Conservation (phyloP, 2,113 vertebrate species). For the Alligator sinensis region DNA sequence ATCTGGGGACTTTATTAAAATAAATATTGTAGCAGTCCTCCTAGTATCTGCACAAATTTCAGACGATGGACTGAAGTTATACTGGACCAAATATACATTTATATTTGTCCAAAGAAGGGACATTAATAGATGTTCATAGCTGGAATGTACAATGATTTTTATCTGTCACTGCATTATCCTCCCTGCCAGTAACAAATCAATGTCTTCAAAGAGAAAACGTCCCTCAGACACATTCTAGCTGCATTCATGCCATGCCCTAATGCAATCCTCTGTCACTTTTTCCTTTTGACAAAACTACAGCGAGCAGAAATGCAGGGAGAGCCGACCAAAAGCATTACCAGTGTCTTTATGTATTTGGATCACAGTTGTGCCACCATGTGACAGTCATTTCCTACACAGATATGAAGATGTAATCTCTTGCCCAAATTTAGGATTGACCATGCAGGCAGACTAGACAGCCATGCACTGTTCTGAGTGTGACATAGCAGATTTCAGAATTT, state of each 20-base stretch:
- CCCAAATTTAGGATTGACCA: neutral
- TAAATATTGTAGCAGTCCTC: slow-evolving; percentile 41
- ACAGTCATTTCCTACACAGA: rapidly evolving
- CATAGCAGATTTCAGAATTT: neutral
- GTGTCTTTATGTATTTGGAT: neutral
- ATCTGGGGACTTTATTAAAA: slow-evolving; percentile 58
- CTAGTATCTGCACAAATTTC: slow-evolving; percentile 64
- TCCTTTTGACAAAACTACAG: neutral
- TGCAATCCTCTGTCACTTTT: neutral
- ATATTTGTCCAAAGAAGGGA: neutral
- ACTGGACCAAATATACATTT: slow-evolving; percentile 21
- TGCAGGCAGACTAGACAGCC: neutral
- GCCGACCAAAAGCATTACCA: neutral
- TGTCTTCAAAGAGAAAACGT: neutral
- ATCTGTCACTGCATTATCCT: neutral
- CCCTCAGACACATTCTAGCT: neutral
- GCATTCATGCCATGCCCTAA: neutral
- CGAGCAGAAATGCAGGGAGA: neutral
- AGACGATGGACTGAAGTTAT: slow-evolving; percentile 55
- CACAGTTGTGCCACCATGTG: neutral
- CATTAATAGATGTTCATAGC: slow-evolving; percentile 30
- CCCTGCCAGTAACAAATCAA: neutral
- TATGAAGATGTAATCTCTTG: rapidly evolving
- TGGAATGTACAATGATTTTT: slow-evolving; percentile 42
- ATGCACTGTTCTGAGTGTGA: neutral